These are phyloP conservation scores for Tenthredo amoena DNA, from an alignment of 2,888 invertebrate genomes.

Conservation along the genomic window DNA sequence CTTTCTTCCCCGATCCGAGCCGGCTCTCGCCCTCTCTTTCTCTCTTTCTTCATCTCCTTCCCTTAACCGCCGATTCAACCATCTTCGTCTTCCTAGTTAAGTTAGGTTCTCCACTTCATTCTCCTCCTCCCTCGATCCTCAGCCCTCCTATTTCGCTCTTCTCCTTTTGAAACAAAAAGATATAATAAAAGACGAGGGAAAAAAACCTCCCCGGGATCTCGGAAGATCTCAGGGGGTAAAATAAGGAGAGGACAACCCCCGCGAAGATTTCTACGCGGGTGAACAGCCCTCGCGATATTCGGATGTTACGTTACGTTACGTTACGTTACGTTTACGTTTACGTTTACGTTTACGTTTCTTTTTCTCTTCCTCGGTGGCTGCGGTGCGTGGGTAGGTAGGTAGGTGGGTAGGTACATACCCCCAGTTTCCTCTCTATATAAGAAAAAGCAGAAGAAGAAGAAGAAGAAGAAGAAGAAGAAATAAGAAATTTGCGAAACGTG, in stretches of 20 bases:
- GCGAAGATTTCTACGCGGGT: slow-evolving; percentile 39
- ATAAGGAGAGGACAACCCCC: background rate
- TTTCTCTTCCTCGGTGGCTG: background rate
- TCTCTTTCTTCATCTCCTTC: background rate
- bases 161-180: background rate
- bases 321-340: slow-evolving; percentile 4
- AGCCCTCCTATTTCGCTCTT: background rate
- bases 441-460: background rate
- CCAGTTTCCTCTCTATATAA: background rate
- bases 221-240: background rate
- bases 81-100: slow-evolving; percentile 42
- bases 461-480: background rate
- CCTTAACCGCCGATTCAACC: slow-evolving; percentile 27
- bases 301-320: slow-evolving; percentile 31
- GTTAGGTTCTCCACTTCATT: slow-evolving; percentile 13
- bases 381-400: background rate
- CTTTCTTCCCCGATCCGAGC: background rate
- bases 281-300: slow-evolving; percentile 37
- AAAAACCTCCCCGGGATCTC: background rate
- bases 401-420: background rate
- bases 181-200: background rate
- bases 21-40: background rate
- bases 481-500: slow-evolving; percentile 72
- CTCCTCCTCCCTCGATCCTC: background rate
- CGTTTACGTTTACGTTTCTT: background rate